Base-by-base conservation (phyloP, 2,888 invertebrate genomes). In the Scelioninae gen. 1 region DNA sequence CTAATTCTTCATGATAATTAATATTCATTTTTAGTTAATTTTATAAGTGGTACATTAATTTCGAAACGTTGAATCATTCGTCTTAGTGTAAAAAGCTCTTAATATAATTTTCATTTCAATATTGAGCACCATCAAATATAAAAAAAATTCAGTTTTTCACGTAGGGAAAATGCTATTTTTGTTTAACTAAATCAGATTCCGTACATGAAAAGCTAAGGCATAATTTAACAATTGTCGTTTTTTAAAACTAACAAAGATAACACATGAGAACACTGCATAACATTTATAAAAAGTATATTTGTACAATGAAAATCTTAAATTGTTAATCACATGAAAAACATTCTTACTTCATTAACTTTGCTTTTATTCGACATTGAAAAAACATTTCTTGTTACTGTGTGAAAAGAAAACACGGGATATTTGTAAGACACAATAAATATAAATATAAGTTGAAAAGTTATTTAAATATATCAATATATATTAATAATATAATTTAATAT, bases 251-350 rank as follows among this genome's bases (percentile, higher is more conserved):
- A 82, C 76, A 82, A 75, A 63, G 69, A 69, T 58, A 65, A 68
- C 69, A 75, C 65, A 38, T 58, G 63, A 15, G 15, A 55, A 43
- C n/a, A 68, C 47, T 62, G 49, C 45, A 34, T 76, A 81, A 69
- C 69, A 63, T 75, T 81, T 65, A 69, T 75, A 81, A 81, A 81
- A 81, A 34, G 51, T 69, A 81, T 53, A 81, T 75, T 81, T 81
- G 51, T 75, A 81, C 81, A 81, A 43, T 78, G 45, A 68, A 78
- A 75, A 63, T 11, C 45, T 45, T 31, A 60, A 23, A 66, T 31
- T 13, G 32, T 43, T 62, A 72, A 65, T 23, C 4, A 4, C 4
- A 23, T 23, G 23, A 63, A 63, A 45, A n/a, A 10, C 31, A 53
- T 53, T 38, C 7, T 40, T 29, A 8, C 3, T 60, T 31, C 11